These are phyloP conservation scores for Aelia acuminata DNA, from an alignment of 2,888 invertebrate species.

Conservation along the genomic window DNA sequence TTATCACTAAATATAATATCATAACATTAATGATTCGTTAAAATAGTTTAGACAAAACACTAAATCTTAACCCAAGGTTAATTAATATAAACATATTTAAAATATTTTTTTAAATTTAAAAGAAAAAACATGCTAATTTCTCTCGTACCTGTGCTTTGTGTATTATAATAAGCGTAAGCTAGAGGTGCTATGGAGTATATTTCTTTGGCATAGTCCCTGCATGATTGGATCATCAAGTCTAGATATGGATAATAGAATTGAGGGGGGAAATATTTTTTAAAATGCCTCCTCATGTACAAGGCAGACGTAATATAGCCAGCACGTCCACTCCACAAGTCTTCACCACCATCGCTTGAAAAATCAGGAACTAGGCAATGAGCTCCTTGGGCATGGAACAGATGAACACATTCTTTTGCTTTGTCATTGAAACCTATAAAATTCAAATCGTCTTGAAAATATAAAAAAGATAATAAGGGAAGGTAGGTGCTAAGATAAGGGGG, in stretches of 20 bases:
- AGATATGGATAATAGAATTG: slow-evolving; percentile 77
- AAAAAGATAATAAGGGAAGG: not conserved
- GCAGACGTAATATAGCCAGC: slow-evolving; percentile 86
- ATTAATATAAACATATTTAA: too few species aligned
- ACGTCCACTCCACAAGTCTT: slow-evolving; percentile 88
- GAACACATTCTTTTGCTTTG: slow-evolving; percentile 18
- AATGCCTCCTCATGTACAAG: slow-evolving; percentile 78
- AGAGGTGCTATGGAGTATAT: slow-evolving; percentile 72
- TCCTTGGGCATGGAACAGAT: not conserved
- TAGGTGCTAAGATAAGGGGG: not conserved
- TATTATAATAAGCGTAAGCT: slow-evolving; percentile 84
- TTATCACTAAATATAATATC: too few species aligned
- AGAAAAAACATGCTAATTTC: not conserved
- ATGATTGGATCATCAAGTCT: slow-evolving; percentile 79
- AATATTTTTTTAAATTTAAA: too few species aligned
- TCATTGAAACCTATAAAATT: not conserved
- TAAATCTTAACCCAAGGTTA: not conserved
- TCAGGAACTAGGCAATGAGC: not conserved
- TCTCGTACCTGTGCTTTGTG: slow-evolving; percentile 77
- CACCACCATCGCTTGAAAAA: slow-evolving; percentile 73
- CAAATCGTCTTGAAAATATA: not conserved
- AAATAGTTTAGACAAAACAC: too few species aligned
- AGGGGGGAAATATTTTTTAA: slow-evolving; percentile 71
- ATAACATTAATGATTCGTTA: too few species aligned
- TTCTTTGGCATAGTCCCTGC: slow-evolving; percentile 75